phyloP scores from a whole-genome alignment of 2,888 invertebrate species.

The Cephus pygmeus region DNA sequence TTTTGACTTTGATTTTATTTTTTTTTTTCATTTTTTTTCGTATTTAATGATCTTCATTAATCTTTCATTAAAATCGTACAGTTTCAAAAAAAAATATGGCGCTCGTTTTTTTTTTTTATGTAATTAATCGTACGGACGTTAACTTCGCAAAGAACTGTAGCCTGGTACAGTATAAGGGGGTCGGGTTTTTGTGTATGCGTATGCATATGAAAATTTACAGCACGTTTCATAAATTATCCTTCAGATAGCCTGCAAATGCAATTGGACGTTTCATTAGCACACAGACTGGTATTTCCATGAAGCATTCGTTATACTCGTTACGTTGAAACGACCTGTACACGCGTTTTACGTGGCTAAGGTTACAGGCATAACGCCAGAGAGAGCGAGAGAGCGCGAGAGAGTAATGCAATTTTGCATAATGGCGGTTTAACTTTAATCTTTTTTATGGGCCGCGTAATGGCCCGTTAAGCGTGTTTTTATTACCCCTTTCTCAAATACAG shows the following conservation, averaged over 20 bases:
- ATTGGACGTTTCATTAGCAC: background rate
- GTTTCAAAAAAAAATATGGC: background rate
- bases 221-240: background rate
- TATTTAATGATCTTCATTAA: too few relatives aligned
- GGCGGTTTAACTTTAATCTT: constrained; percentile 58
- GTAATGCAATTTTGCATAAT: constrained; percentile 56
- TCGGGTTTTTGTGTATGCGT: background rate
- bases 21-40: background rate
- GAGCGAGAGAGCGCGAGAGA: constrained; percentile 25
- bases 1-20: background rate
- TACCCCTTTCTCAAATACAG: constrained; percentile 35
- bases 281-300: background rate
- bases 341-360: background rate
- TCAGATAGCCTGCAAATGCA: background rate
- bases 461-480: constrained; percentile 51
- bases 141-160: background rate
- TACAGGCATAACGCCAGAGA: background rate
- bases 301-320: background rate
- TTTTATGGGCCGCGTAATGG: constrained; percentile 55
- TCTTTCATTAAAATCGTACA: background rate
- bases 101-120: background rate
- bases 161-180: background rate
- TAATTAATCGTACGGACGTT: background rate
- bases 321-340: background rate
- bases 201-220: background rate